Base-by-base conservation (phyloP, 1,140 invertebrate genomes). In the Temnothorax curvispinosus region DNA sequence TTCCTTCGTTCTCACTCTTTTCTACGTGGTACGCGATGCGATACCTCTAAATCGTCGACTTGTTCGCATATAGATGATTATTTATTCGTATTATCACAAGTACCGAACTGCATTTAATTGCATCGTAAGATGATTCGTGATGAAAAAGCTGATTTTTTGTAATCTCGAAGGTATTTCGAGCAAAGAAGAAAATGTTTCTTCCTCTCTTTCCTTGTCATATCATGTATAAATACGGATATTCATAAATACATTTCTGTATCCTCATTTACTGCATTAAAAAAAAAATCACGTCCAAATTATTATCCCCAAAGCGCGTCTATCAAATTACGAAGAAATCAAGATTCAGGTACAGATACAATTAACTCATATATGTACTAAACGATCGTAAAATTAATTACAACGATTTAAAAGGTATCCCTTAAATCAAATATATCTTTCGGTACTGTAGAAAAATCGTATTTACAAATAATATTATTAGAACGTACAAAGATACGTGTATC, bases 381-480 rank as follows among this genome's bases (percentile, higher is more conserved):
- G 18, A 84, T 38, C 54, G 41, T 82, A 75, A 74, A 75, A 75
- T 84, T 60, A 84, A 84, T 84, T 84, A 84, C 27, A 82, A 35
- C 15, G 77, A 69, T 81, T 81, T 69, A 69, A 69, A 81, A 69
- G 44, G 56, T 81, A 81, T 71, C 13, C 38, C n/a, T 56, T 84
- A 84, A 84, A 84, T 84, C 27, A 75, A 62, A 69, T 82, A 74
- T 74, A 74, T 75, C 67, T 75, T 54, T 74, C 54, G 54, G 44
- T 35, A 72, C 27, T 58, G 78, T 82, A 84, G 80, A 84, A 84
- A 50, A 80, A 56, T 81, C 64, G 50, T 80, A 86, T 82, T 38
- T 86, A 67, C 56, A 86, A 81, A 86, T 62, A 84, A 84, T 84
- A 84, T 81, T 81, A 81, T 54, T 74, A 74, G 80, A 82, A 74